Evolutionary conservation across 2,888 invertebrate species (phyloP), one percentile per base, ranked within the genome.

Genomic region (Thecocarcelia acutangulata): DNA sequence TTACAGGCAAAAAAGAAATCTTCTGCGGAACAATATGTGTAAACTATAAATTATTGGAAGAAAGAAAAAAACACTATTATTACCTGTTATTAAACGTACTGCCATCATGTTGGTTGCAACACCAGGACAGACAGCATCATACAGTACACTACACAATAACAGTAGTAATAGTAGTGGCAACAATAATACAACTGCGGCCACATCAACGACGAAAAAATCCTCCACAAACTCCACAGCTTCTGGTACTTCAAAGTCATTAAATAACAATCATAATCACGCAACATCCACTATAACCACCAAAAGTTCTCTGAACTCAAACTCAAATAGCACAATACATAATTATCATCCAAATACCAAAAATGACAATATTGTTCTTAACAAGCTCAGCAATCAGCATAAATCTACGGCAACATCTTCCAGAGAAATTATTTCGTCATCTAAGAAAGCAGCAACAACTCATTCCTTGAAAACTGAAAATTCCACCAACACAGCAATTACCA

Each of bases 101-200:
- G 59, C 58, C 84, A 85, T 83, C 85, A 85, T 85, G 85, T 84
- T 85, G 68, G 83, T 85, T 72, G 85, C 85, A 42, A 84, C 84
- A 44, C 84, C 84, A 56, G 84, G 84, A 52, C 85, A 85, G 48
- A 80, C 85, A n/a, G 73, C 84, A 19, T 52, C 85, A 33, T 85
- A 83, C 46, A 79, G 46, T 81, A 77, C 75, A 15, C 70, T 84
- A 56, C 85, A 83, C 54, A 77, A 70, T 66, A 86, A 85, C 9
- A 88, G 85, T 12, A 85, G 85, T 6, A 81, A 73, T 50, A 50
- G 58, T 28, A 54, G 59, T 24, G 52, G 64, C 48, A 37, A 66
- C 61, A 63, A 58, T 79, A 46, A 13, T 80, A 69, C 79, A 84
- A 44, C 58, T 13, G 50, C 58, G 11, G 42, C 72, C 33, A 11